A percentile compares a stretch with the other conserved stretches of the same genome.
Evolutionary conservation across 2,888 invertebrate genomes (phyloP).

Genomic region (Eupeodes latifasciatus): DNA sequence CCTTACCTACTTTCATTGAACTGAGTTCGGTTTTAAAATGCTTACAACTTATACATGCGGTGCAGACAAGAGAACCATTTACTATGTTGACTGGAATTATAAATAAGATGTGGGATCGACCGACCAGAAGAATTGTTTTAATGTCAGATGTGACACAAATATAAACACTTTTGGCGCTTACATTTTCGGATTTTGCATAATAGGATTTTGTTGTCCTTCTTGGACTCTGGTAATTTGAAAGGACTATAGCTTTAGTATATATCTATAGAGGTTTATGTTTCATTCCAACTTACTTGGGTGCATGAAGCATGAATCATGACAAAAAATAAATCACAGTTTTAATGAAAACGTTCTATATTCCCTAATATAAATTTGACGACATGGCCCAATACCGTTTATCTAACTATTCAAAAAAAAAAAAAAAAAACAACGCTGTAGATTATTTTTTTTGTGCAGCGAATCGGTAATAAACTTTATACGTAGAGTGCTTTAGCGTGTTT

Average conservation of each 20-base stretch:
- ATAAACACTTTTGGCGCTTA: constrained; percentile 69
- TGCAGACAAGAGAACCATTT: constrained; percentile 62
- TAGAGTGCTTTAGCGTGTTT: constrained; percentile 39
- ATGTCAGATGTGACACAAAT: constrained; percentile 74
- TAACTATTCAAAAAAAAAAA: constrained; percentile 31
- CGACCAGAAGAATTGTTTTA: constrained; percentile 67
- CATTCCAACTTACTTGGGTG: background rate
- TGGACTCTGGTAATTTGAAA: background rate
- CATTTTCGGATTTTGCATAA: background rate
- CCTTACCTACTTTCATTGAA: background rate
- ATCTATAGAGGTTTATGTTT: background rate
- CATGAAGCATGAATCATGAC: constrained; percentile 20
- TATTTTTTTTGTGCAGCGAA: constrained; percentile 44
- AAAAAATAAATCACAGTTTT: constrained; percentile 51
- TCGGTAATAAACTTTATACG: constrained; percentile 21
- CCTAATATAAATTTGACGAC: background rate
- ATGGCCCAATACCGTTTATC: constrained; percentile 47
- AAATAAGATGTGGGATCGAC: constrained; percentile 61
- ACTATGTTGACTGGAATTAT: constrained; percentile 66
- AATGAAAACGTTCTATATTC: constrained; percentile 40
- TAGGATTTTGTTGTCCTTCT: background rate
- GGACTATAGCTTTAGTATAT: background rate
- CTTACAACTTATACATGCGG: constrained; percentile 26
- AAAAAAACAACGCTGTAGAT: constrained; percentile 29
- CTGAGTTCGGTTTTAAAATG: constrained; percentile 42